phyloP scores from a whole-genome alignment of 2,797 vertebrate species.

The Loriculus beryllinus region DNA sequence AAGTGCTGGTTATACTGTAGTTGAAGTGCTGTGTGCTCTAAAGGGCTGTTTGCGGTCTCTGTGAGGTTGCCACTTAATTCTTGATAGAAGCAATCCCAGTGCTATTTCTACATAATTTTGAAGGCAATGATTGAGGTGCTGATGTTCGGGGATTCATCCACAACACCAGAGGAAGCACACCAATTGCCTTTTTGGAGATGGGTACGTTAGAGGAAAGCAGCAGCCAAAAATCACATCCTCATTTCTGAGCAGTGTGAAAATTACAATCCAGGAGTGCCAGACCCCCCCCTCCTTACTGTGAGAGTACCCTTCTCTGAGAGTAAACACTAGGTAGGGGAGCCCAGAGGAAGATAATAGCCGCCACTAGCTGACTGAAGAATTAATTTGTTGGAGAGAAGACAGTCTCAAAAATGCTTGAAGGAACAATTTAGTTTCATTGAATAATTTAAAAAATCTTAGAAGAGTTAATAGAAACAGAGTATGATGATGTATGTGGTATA shows the following conservation, averaged over 20 bases:
- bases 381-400: background rate
- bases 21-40: background rate
- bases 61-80: background rate
- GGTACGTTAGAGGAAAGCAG: background rate
- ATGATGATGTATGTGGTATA: background rate
- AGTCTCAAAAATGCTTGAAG: background rate
- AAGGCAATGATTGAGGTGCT: background rate
- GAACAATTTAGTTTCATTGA: background rate
- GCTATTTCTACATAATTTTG: background rate
- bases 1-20: constrained; percentile 15
- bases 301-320: background rate
- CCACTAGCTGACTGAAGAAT: background rate
- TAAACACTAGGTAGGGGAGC: background rate
- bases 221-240: background rate
- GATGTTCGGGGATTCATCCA: background rate
- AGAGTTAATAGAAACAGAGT: background rate
- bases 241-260: background rate
- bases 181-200: background rate
- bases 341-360: background rate
- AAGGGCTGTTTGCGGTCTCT: background rate
- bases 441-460: background rate
- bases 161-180: background rate
- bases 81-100: background rate
- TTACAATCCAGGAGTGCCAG: background rate
- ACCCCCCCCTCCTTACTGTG: background rate